These are phyloP conservation scores for Germaria angustata DNA, from an alignment of 2,888 invertebrate species.

Conservation along the genomic window DNA sequence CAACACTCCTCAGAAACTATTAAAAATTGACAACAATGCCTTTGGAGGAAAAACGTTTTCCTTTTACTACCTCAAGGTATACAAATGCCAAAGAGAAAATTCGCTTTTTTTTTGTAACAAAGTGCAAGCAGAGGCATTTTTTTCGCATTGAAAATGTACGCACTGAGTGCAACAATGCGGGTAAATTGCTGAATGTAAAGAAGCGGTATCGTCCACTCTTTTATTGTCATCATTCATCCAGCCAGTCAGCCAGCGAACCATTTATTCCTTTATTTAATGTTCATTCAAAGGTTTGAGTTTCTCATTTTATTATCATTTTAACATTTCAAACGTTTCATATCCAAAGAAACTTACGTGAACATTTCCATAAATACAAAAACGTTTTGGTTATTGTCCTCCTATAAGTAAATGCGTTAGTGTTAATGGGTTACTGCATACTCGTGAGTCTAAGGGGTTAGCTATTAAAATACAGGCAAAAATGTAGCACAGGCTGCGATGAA, in stretches of 20 bases:
- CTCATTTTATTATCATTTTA: neutral
- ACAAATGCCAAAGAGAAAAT: neutral
- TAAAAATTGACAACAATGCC: neutral
- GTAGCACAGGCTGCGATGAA: too few species aligned
- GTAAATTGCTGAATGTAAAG: too few species aligned
- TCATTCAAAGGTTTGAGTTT: neutral
- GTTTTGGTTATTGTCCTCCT: neutral
- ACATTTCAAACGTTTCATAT: neutral
- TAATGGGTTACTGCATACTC: neutral
- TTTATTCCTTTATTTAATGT: conserved; percentile 6
- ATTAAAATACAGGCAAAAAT: too few species aligned
- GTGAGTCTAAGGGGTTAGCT: neutral
- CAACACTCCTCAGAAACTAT: too few species aligned
- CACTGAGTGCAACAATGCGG: conserved; percentile 8
- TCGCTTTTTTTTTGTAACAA: conserved; percentile 12
- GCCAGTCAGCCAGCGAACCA: neutral
- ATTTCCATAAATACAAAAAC: neutral
- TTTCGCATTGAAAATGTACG: conserved; percentile 6
- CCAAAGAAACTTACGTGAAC: neutral
- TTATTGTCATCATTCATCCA: neutral
- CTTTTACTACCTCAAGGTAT: neutral
- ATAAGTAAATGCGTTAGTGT: neutral
- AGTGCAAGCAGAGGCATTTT: conserved; percentile 14
- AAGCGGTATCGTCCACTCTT: neutral
- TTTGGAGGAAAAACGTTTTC: neutral